These are phyloP conservation scores for Brienomyrus brachyistius DNA, from an alignment of 2,113 vertebrate species.

Conservation along the genomic window DNA sequence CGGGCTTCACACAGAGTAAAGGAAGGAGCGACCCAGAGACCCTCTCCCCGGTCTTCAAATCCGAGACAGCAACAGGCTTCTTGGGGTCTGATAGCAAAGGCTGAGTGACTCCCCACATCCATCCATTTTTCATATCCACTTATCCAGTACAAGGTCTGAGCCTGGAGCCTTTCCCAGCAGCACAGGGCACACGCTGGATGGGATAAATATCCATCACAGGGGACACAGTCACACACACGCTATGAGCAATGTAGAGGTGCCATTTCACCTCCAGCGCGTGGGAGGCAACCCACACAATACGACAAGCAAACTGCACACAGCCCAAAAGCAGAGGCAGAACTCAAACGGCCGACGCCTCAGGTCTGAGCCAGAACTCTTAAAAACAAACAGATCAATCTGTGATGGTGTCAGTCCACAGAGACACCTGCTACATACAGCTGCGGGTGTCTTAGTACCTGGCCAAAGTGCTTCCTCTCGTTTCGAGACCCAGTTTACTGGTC, in stretches of 20 bases:
- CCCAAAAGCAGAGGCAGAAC: neutral
- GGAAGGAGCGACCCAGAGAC: neutral
- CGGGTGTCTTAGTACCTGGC: neutral
- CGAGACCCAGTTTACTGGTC: neutral
- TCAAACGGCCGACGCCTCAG: neutral
- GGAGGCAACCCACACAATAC: neutral
- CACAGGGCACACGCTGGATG: neutral
- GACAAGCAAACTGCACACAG: neutral
- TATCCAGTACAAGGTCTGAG: neutral
- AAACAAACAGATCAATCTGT: neutral
- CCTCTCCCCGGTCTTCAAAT: neutral
- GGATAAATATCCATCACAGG: neutral
- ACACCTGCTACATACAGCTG: neutral
- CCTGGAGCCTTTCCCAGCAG: neutral
- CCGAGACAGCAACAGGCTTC: neutral
- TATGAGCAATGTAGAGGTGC: neutral
- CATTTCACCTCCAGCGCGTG: neutral
- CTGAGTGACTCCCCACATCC: neutral
- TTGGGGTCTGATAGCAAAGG: neutral
- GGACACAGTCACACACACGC: neutral
- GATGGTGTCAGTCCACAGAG: neutral
- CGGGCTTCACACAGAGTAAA: neutral
- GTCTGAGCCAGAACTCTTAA: neutral
- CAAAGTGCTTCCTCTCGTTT: neutral
- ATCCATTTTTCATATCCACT: neutral